Percentiles rank a stretch among this genome's conserved stretches.
These are phyloP conservation scores for Dolichomitus sp. DNA, from an alignment of 2,888 invertebrate species.

Conservation along the genomic window DNA sequence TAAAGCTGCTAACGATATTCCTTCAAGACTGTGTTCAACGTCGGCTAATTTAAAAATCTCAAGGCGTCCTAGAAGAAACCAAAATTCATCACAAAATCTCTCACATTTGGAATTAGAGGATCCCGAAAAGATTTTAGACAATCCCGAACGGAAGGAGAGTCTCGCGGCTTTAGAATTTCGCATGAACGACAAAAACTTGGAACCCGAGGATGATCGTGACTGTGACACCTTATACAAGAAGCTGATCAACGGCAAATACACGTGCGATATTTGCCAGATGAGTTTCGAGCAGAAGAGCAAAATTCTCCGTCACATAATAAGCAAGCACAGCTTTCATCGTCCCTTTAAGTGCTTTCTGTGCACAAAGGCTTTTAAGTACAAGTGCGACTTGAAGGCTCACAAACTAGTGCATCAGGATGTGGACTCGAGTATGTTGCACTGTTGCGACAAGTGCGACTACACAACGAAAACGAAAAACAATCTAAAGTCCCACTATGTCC, in stretches of 20 bases:
- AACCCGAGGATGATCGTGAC: constrained; percentile 29
- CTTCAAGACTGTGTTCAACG: background rate
- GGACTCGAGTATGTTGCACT: constrained; percentile 69
- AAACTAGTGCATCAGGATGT: constrained; percentile 70
- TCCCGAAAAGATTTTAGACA: background rate
- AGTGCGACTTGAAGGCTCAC: constrained; percentile 77
- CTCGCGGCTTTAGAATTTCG: background rate
- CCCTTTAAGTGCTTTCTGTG: constrained; percentile 75
- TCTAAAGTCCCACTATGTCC: constrained; percentile 76
- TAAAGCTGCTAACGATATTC: background rate
- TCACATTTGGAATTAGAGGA: background rate
- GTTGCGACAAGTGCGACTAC: constrained; percentile 79
- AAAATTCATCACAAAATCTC: background rate
- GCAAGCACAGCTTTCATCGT: constrained; percentile 77
- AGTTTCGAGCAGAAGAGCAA: constrained; percentile 75
- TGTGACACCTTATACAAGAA: constrained; percentile 65
- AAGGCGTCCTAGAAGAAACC: background rate
- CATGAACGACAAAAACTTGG: background rate
- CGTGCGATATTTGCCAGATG: constrained; percentile 71
- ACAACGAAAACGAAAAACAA: constrained; percentile 76
- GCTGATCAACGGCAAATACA: constrained; percentile 67
- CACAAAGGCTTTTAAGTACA: constrained; percentile 76
- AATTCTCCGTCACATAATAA: constrained; percentile 76
- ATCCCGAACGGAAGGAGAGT: constrained; percentile 23
- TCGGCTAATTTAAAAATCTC: constrained; percentile 8